Evolutionary conservation across 2,113 vertebrate genomes (phyloP), one percentile per base, ranked within the genome.

Genomic region (Thymallus thymallus): DNA sequence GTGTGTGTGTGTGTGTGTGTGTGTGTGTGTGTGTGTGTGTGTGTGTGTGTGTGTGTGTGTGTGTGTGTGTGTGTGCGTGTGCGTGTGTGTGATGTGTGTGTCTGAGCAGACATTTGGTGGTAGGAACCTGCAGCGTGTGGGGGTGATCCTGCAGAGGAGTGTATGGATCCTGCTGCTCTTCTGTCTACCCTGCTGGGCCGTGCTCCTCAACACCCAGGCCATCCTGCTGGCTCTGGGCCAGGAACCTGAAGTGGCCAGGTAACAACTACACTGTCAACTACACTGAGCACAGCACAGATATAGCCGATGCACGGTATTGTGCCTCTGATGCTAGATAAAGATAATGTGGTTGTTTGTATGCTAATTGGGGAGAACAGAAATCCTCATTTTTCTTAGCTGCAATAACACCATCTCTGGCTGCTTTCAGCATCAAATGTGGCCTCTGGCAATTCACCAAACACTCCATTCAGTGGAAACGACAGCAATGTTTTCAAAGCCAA

Each of bases 101-200:
- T 78, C 62, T 46, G 20, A 14, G 0, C 90, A 98, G 97, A 96
- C 94, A 0, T 99, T 92, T 0, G 97, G 97, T 0, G 85, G 94
- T 58, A 93, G 78, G 79, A 98, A 96, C 83, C 79, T 95, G 87
- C 93, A 92, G 83, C 80, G 91, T 0, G 94, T 98, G 51, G 96
- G 97, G 1, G 92, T 94, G 80, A 95, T 99, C 80, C 90, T 99
- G 68, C 97, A 99, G 85, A 87, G 91, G 0, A 90, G 94, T 1
- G 64, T 87, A 45, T 85, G 98, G 68, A 94, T 96, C 75, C 91
- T 98, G 63, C 89, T 97, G 46, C 82, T 99, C 3, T 95, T 92
- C 90, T 96, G 95, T 83, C 91, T 98, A 29, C 97, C 96, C 16
- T 98, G 97, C 89, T 98, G 96, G 95, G 95, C 92, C 0, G 64